phyloP scores from a whole-genome alignment of 2,888 invertebrate species.

The Carabus problematicus region DNA sequence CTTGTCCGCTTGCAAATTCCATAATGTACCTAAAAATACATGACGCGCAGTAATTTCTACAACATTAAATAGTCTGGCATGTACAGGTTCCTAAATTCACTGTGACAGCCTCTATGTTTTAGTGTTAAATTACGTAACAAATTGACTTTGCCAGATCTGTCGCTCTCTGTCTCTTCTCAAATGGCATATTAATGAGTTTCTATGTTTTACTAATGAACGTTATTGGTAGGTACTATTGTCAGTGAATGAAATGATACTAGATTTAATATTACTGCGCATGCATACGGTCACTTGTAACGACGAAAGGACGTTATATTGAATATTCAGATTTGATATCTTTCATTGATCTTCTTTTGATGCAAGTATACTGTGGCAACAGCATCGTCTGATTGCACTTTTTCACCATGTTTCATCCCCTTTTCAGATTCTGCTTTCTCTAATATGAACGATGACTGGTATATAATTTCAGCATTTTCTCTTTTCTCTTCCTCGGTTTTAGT shows the following conservation, averaged over 20 bases:
- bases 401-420: not conserved
- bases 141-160: slow-evolving; percentile 7
- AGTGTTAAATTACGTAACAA: slow-evolving; percentile 15
- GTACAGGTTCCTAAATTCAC: not conserved
- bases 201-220: not conserved
- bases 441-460: too few species aligned
- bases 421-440: too few species aligned
- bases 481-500: too few species aligned
- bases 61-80: slow-evolving; percentile 8
- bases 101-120: slow-evolving; percentile 1
- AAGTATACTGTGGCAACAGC: slow-evolving; percentile 1
- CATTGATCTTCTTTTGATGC: too few species aligned
- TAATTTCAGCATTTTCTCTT: too few species aligned
- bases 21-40: slow-evolving; percentile 26
- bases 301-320: too few species aligned
- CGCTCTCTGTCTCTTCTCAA: not conserved
- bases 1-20: slow-evolving; percentile 13
- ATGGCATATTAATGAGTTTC: slow-evolving; percentile 9
- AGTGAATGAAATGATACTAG: too few species aligned
- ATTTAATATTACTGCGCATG: too few species aligned
- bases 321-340: too few species aligned
- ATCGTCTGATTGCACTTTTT: not conserved
- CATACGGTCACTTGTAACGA: too few species aligned
- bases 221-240: too few species aligned
- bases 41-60: not conserved